Evolutionary conservation across 2,113 vertebrate species (phyloP).

Genomic region (Psephotus haematonotus): DNA sequence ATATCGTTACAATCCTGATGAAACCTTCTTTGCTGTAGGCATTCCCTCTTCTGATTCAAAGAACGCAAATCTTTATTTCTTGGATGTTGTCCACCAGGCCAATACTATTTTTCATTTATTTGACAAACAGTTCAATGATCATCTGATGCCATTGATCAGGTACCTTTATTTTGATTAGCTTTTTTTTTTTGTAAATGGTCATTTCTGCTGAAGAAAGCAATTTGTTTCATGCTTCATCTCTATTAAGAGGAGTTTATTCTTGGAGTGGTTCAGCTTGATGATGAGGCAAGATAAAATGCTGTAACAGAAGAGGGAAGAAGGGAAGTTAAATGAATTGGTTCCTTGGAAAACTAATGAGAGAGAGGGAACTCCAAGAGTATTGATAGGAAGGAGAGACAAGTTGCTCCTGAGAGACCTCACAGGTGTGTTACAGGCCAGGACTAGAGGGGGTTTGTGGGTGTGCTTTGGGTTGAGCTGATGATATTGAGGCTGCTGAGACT

Average conservation of each 20-base stretch:
- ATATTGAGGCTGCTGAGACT: background rate
- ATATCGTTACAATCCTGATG: background rate
- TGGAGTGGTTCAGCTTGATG: background rate
- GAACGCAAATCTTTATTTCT: constrained; percentile 96
- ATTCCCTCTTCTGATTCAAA: constrained; percentile 96
- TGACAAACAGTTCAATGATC: constrained; percentile 99
- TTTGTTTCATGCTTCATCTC: background rate
- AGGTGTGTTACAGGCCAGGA: background rate
- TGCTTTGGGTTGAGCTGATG: background rate
- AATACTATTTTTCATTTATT: constrained; percentile 99
- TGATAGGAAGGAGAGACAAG: background rate
- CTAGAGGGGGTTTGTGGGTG: background rate
- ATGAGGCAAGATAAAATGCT: background rate
- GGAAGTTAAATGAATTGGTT: background rate
- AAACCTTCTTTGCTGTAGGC: constrained; percentile 76
- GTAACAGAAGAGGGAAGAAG: background rate
- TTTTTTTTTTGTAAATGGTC: background rate
- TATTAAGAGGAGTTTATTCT: background rate
- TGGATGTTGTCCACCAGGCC: constrained; percentile 98
- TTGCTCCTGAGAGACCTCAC: background rate
- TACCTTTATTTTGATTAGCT: constrained; percentile 66
- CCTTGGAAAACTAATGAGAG: background rate
- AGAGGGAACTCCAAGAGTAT: background rate
- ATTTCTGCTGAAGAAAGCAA: background rate
- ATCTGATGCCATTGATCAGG: constrained; percentile 99